Evolutionary conservation across 2,888 invertebrate species (phyloP).

Genomic region (Chaetogeoica ovagalla): DNA sequence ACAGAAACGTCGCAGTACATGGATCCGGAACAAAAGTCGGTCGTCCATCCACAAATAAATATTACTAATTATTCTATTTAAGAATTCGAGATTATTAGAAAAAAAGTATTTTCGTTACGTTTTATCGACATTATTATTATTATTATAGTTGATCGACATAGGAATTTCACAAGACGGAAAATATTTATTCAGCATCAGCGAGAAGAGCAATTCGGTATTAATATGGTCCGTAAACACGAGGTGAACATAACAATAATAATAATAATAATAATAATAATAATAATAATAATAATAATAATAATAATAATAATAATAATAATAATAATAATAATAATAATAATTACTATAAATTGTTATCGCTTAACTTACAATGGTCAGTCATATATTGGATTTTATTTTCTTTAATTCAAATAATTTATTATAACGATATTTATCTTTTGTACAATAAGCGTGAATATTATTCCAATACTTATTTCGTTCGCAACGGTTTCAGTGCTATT

Average conservation of each 20-base stretch:
- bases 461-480: too few relatives aligned
- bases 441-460: too few relatives aligned
- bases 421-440: too few relatives aligned
- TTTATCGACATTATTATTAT: not conserved
- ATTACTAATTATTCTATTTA: not conserved
- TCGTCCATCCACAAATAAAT: not conserved
- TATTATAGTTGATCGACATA: conserved; percentile 24
- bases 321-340: too few relatives aligned
- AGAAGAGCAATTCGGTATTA: conserved; percentile 25
- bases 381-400: too few relatives aligned
- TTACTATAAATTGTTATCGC: too few relatives aligned
- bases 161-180: not conserved
- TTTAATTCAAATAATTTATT: too few relatives aligned
- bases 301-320: too few relatives aligned
- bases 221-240: conserved; percentile 22
- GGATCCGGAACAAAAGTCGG: conserved; percentile 35
- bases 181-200: conserved; percentile 16
- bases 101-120: not conserved
- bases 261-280: too few relatives aligned
- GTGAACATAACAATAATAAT: not conserved
- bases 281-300: too few relatives aligned
- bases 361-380: too few relatives aligned
- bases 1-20: not conserved
- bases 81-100: not conserved
- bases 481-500: too few relatives aligned